Conservation (phyloP, 1,140 invertebrate genomes). For the Cyclina sinensis region DNA sequence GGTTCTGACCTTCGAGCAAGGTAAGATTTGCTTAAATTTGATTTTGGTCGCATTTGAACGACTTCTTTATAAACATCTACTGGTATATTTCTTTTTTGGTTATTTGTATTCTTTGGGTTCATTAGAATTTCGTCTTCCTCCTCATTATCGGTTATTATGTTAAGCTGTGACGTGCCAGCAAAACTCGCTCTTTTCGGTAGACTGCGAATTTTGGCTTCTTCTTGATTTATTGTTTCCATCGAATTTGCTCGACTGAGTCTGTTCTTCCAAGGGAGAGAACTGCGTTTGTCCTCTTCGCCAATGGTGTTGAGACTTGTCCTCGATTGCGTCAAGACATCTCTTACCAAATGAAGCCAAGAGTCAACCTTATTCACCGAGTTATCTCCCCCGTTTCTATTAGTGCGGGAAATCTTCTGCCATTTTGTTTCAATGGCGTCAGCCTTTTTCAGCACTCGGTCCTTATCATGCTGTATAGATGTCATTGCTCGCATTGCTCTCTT, state of each 20-base stretch:
- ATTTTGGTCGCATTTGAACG: slow-evolving; percentile 25
- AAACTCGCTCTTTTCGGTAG: slow-evolving; percentile 61
- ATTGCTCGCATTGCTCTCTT: slow-evolving; percentile 76
- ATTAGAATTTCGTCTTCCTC: slow-evolving; percentile 44
- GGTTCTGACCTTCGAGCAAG: not conserved
- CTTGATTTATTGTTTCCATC: slow-evolving; percentile 63
- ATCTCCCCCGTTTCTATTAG: slow-evolving; percentile 41
- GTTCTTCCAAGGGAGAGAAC: slow-evolving; percentile 69
- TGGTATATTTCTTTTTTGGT: not conserved
- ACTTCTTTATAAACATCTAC: slow-evolving; percentile 20
- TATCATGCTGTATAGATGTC: slow-evolving; percentile 75
- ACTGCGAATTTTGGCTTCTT: slow-evolving; percentile 65
- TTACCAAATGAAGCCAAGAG: slow-evolving; percentile 76
- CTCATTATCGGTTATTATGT: slow-evolving; percentile 72
- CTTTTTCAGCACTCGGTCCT: slow-evolving; percentile 76
- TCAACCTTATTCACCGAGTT: slow-evolving; percentile 67
- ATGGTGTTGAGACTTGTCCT: slow-evolving; percentile 78
- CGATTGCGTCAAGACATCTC: slow-evolving; percentile 74
- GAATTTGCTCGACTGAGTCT: slow-evolving; percentile 66
- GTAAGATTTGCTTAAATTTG: slow-evolving; percentile 8
- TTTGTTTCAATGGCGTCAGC: slow-evolving; percentile 77
- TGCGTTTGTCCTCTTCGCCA: slow-evolving; percentile 76
- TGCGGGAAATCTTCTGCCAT: slow-evolving; percentile 73
- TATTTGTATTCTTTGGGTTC: slow-evolving; percentile 9
- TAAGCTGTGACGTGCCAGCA: slow-evolving; percentile 63